phyloP scores from a whole-genome alignment of 2,888 invertebrate species.

The Vesta saturnalis region DNA sequence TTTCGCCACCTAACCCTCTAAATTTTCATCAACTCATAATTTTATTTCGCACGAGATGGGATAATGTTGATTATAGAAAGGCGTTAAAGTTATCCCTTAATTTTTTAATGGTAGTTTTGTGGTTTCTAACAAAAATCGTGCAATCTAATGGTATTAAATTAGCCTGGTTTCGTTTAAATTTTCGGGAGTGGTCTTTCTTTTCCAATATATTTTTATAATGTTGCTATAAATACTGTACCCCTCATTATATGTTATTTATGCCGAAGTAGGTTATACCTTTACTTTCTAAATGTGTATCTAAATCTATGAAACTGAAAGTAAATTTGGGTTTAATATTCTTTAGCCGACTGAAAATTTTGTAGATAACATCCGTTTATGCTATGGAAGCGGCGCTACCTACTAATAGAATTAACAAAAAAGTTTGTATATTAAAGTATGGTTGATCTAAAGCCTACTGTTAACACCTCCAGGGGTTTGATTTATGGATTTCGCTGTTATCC shows the following conservation, averaged over 20 bases:
- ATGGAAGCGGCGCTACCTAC: slow-evolving; percentile 3
- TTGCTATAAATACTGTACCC: slow-evolving; percentile 2
- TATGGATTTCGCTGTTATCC: slow-evolving; percentile 54
- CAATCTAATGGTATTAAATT: slow-evolving; percentile 26
- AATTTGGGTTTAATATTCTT: not conserved
- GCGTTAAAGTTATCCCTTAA: slow-evolving; percentile 39
- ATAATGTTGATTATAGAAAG: slow-evolving; percentile 41
- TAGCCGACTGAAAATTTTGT: slow-evolving; percentile 1
- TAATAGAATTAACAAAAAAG: slow-evolving; percentile 18
- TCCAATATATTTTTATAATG: slow-evolving; percentile 6
- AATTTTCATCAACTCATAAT: slow-evolving; percentile 39
- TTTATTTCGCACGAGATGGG: slow-evolving; percentile 40
- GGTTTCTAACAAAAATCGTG: slow-evolving; percentile 26
- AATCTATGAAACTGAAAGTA: not conserved
- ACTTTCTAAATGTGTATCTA: not conserved
- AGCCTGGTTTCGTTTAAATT: not conserved
- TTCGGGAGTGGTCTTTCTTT: not conserved
- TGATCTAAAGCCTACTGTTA: slow-evolving; percentile 43
- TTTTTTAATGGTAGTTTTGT: slow-evolving; percentile 31
- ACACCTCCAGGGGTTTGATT: slow-evolving; percentile 55
- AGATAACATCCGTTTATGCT: not conserved
- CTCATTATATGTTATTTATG: not conserved
- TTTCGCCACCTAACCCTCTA: slow-evolving; percentile 36
- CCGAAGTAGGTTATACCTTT: not conserved
- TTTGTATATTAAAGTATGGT: slow-evolving; percentile 12